Evolutionary conservation across 1,140 invertebrate genomes (phyloP), one percentile per base, ranked within the genome.

Genomic region (Andricus grossulariae): DNA sequence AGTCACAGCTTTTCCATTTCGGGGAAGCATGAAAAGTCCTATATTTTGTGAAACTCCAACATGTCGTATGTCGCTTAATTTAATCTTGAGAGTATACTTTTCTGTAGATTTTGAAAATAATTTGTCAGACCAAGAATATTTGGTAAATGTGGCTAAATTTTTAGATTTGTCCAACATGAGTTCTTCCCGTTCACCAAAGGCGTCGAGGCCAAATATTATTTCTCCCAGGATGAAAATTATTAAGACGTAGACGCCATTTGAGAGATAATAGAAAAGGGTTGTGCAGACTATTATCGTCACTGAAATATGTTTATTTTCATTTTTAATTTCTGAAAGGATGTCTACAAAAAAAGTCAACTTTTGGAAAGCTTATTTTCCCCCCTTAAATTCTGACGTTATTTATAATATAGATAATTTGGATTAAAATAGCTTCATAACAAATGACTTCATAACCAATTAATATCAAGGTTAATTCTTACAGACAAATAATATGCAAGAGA

Each of bases 121-220:
- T 52, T 83, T 87, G 13, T 88, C 86, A 45, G 72, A 83, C 86
- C 87, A 88, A n/a, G 60, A 55, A 10, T 74, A 83, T 70, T 75
- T 84, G 7, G 74, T 74, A 10, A 86, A 19, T 12, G 82, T 74
- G 1, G 82, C 86, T 19, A 78, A 77, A 50, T 88, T 85, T 54
- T 82, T 74, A 11, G 78, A 71, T 74, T 80, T 84, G 49, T 88
- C 86, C 18, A 88, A 75, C 66, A 83, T 74, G 8, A 88, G 49
- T 50, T 85, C 84, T 66, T 88, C 84, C 84, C 84, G 86, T 73
- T 84, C 84, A 50, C 85, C 87, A 18, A 88, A 60, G 11, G 78
- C 72, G 16, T 88, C 87, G 16, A 88, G 49, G 18, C 77, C 81
- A 49, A 87, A 88, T 51, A 86, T 84, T 10, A 88, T 84, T 18